A percentile compares a stretch with the other conserved stretches of the same genome.
phyloP scores from a whole-genome alignment of 2,113 vertebrate species.

The Chitala chitala region DNA sequence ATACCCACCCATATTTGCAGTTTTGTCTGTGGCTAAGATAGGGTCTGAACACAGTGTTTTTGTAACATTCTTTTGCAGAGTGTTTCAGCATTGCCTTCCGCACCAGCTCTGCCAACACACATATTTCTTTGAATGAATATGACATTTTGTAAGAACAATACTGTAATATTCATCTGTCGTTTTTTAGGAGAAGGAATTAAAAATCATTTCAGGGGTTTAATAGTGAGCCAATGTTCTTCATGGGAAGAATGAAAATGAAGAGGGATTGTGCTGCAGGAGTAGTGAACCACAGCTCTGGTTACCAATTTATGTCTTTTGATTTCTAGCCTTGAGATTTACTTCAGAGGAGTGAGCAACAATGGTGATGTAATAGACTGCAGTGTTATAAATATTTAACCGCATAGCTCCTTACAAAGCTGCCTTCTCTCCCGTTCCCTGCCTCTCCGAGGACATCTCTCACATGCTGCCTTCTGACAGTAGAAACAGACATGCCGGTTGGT shows the following conservation, averaged over 20 bases:
- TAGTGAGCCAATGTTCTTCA: neutral
- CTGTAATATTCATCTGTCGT: too few species aligned
- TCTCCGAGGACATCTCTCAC: too few species aligned
- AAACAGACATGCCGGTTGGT: neutral
- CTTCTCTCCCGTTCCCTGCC: neutral
- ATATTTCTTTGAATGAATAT: too few species aligned
- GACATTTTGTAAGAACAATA: too few species aligned
- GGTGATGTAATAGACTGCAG: neutral
- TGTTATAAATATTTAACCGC: slow-evolving; percentile 17
- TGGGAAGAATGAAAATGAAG: neutral
- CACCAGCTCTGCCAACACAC: too few species aligned
- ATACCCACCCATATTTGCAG: too few species aligned
- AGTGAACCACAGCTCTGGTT: neutral
- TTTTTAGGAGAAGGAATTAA: too few species aligned
- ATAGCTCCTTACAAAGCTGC: neutral
- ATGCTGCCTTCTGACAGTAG: neutral
- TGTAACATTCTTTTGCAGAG: too few species aligned
- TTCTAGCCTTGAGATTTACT: neutral
- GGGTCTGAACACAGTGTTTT: too few species aligned
- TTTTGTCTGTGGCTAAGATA: too few species aligned
- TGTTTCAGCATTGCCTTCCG: too few species aligned
- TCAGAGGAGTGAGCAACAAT: neutral
- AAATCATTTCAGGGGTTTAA: too few species aligned
- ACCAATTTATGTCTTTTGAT: neutral
- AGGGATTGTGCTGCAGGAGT: neutral